Conservation (phyloP, 2,797 vertebrate genomes). For the Sylvilagus floridanus region DNA sequence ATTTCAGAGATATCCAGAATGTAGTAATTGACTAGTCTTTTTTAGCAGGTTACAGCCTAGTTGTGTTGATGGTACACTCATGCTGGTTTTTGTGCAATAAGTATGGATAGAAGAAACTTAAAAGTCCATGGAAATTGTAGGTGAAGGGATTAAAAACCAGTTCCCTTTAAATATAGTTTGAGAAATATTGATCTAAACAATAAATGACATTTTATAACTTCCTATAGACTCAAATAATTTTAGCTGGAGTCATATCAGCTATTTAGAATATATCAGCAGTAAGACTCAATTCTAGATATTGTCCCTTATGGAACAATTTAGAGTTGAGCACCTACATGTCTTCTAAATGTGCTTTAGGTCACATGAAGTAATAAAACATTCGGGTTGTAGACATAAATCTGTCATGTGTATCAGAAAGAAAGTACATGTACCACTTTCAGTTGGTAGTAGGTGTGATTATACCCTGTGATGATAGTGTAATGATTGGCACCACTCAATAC, state of each 20-base stretch:
- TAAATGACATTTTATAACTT: background rate
- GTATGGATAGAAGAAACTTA: background rate
- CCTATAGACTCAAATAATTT: background rate
- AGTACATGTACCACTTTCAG: background rate
- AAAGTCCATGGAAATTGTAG: background rate
- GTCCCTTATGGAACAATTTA: background rate
- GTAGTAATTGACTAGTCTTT: no score
- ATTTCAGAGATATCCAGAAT: background rate
- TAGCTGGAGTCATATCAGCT: background rate
- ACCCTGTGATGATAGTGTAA: background rate
- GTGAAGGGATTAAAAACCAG: background rate
- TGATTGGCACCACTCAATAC: background rate
- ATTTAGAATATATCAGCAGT: background rate
- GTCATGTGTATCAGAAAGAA: background rate
- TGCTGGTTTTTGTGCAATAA: background rate
- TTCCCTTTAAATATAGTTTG: background rate
- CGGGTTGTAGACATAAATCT: background rate
- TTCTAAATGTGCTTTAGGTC: background rate
- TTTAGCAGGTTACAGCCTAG: background rate
- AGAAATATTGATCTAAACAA: background rate
- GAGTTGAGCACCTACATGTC: background rate
- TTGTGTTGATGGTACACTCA: background rate
- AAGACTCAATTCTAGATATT: background rate
- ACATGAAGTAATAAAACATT: background rate
- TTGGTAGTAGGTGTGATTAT: background rate